Percentiles rank a stretch among this genome's conserved stretches.
Evolutionary conservation across 2,888 invertebrate genomes (phyloP).

Genomic region (Onchidella celtica): DNA sequence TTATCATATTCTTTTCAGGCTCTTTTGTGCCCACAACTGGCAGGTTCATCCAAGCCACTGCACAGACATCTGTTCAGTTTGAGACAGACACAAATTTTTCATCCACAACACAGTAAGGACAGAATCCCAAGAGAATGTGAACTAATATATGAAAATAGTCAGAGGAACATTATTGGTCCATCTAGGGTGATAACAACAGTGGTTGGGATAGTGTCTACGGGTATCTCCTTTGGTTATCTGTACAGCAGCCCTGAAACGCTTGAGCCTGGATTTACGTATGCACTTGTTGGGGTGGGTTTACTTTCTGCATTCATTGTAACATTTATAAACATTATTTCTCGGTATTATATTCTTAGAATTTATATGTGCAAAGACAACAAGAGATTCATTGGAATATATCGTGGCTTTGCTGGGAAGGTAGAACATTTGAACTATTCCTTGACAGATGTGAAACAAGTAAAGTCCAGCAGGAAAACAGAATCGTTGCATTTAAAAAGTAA

Average conservation of each 20-base stretch:
- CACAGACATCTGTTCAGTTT: too few species aligned
- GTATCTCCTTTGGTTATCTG: not conserved
- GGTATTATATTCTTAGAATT: constrained; percentile 16
- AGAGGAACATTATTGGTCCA: constrained; percentile 8
- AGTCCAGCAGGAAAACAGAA: not conserved
- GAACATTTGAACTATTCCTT: constrained; percentile 12
- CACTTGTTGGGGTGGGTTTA: not conserved
- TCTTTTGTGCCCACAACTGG: too few species aligned
- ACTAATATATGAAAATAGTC: constrained; percentile 28
- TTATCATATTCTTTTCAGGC: too few species aligned
- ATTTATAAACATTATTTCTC: constrained; percentile 11
- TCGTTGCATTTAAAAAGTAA: constrained; percentile 13
- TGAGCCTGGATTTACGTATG: not conserved
- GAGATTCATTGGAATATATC: constrained; percentile 25
- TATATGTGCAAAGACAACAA: constrained; percentile 4
- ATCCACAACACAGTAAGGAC: constrained; percentile 22
- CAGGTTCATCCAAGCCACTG: too few species aligned
- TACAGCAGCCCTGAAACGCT: not conserved
- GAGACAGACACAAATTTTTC: not conserved
- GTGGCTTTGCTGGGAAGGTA: constrained; percentile 4
- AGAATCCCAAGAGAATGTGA: constrained; percentile 15
- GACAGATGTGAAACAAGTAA: constrained; percentile 9
- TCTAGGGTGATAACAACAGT: constrained; percentile 2
- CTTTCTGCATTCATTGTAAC: not conserved
- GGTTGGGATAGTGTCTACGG: not conserved